phyloP scores from a whole-genome alignment of 2,888 invertebrate genomes.

The Steinernema hermaphroditum region DNA sequence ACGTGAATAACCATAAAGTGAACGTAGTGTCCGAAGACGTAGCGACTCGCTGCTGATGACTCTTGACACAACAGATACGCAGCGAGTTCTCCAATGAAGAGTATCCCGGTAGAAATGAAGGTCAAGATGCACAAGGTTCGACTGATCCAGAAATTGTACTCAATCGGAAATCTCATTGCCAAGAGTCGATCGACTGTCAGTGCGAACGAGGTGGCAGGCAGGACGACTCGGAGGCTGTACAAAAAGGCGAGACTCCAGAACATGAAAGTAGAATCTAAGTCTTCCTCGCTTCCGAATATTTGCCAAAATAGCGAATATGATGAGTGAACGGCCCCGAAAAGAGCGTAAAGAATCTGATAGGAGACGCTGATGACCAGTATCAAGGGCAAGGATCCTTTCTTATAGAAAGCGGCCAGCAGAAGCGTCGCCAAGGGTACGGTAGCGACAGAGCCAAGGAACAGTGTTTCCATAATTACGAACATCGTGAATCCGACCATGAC shows the following conservation, averaged over 20 bases:
- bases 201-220: not conserved
- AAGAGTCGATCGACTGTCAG: not conserved
- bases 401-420: not conserved
- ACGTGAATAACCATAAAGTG: not conserved
- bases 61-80: too few relatives aligned
- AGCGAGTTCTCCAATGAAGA: too few relatives aligned
- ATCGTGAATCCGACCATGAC: not conserved
- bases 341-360: not conserved
- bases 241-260: not conserved
- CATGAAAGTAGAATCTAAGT: not conserved
- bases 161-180: not conserved
- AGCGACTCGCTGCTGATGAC: not conserved
- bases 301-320: not conserved
- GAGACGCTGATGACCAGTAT: not conserved
- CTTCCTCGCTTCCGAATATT: not conserved
- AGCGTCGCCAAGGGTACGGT: not conserved
- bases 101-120: too few relatives aligned
- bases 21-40: not conserved
- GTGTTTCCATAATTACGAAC: not conserved
- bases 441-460: not conserved
- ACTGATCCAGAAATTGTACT: not conserved
- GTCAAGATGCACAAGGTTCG: too few relatives aligned
- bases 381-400: not conserved
- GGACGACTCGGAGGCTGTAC: not conserved
- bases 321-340: not conserved